Base-by-base conservation (phyloP, 2,888 invertebrate genomes). In the Boloria selene region DNA sequence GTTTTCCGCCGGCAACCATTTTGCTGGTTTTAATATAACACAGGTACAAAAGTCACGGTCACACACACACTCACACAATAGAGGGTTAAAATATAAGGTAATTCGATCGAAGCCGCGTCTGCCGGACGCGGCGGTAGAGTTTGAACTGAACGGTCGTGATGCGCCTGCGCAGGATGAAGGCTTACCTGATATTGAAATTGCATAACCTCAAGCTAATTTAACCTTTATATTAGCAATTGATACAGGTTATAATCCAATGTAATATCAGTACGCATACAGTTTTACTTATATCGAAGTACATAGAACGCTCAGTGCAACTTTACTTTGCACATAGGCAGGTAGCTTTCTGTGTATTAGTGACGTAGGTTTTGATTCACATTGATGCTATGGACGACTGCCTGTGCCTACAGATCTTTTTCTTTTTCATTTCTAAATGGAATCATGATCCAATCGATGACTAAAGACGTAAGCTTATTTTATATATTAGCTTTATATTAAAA, bases 1-100 rank as follows among this genome's bases (percentile, higher is more conserved):
- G 92, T 84, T 93, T 93, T 74, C 92, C 92, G 81, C 93, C 92
- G 79, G 92, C 92, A 72, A 93, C 93, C 93, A 93, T 93, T 77
- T 78, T 91, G 87, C 64, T 74, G 72, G 74, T 72, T 80, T 80
- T 76, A 68, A 73, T 64, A 76, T 82, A 79, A 84, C 88, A 88
- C 87, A 80, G 82, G 81, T 73, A 72, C 75, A 80, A 82, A 80
- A 73, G 84, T 83, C 85, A 86, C 84, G 82, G 72, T 69, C 71
- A 72, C 72, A 68, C 66, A 67, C 72, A 72, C 72, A 67, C 65
- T 65, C 72, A 69, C 72, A 71, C 69, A 64, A 53, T 66, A 64
- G 59, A 58, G 70, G 71, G 74, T 65, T 50, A 76, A 74, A 73
- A 50, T 59, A 49, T 62, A 70, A 75, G 76, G 72, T 73, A 68